A percentile compares a stretch with the other conserved stretches of the same genome.
phyloP scores from a whole-genome alignment of 2,113 vertebrate genomes.

The Pteropus alecto region DNA sequence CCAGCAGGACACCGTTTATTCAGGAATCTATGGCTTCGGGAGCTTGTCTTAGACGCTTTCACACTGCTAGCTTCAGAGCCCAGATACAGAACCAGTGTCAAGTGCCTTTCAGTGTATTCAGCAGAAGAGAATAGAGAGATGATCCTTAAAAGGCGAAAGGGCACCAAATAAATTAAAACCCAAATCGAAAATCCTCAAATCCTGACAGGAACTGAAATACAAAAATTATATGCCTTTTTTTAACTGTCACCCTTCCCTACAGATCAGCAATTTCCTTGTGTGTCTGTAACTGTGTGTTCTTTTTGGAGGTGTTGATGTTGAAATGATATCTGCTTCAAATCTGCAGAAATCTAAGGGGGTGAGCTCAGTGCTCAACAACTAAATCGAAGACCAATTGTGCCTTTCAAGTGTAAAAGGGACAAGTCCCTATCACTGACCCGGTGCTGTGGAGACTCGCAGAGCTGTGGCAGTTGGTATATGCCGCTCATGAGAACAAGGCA shows the following conservation, averaged over 20 bases:
- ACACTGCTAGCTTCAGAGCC: background rate
- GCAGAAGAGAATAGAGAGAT: background rate
- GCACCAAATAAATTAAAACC: background rate
- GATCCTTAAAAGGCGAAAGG: background rate
- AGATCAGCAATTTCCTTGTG: background rate
- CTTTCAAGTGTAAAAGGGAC: slow-evolving; percentile 7
- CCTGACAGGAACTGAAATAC: background rate
- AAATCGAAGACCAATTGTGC: slow-evolving; percentile 34
- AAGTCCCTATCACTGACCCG: background rate
- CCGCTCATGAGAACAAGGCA: background rate
- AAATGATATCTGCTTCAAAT: slow-evolving; percentile 60
- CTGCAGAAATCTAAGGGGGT: slow-evolving; percentile 27
- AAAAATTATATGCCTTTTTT: background rate
- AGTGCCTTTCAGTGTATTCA: background rate
- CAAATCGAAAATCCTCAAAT: background rate
- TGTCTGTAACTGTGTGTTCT: background rate
- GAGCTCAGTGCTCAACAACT: background rate
- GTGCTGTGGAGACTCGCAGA: background rate
- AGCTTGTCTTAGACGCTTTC: slow-evolving; percentile 15
- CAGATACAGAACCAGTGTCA: background rate
- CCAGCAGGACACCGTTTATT: background rate
- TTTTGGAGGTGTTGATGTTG: background rate
- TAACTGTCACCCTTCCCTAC: slow-evolving; percentile 16
- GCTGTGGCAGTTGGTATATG: background rate
- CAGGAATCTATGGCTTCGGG: background rate